Evolutionary conservation across 2,797 vertebrate species (phyloP), one percentile per base, ranked within the genome.

Genomic region (Ctenochaetus hawaiiensis): DNA sequence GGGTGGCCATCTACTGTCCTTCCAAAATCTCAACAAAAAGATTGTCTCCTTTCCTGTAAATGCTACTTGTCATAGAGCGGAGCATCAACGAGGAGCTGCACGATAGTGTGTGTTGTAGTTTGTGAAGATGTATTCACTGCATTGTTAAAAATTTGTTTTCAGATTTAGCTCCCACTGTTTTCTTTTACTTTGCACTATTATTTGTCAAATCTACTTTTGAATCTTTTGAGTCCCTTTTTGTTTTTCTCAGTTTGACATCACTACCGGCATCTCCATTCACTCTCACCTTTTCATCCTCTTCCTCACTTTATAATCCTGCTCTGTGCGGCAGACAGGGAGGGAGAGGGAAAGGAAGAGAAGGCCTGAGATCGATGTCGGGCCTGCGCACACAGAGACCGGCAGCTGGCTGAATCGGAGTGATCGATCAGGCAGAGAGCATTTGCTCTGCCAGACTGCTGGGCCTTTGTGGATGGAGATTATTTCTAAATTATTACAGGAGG

Each of bases 401-500:
- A 93, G 92, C 91, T 92, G 91, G 89, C 83, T 90, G 84, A 88
- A 92, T 92, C 86, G 56, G 84, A 87, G 86, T 76, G 91, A 95
- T 95, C 89, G 94, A 95, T 95, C 93, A 92, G 93, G 75, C 92
- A 75, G 80, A 80, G 89, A 90, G 89, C 86, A 79, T 91, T 93
- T 92, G 92, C 90, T 91, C 89, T 76, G 89, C 86, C 93, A 94
- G 91, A 92, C 94, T 91, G 91, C 92, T 94, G 94, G 89, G 93
- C 92, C 89, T 93, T 93, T 93, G 94, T 93, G 91, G 89, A 91
- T 84, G 81, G 87, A 95, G 94, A 94, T 94, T 94, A 94, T 93
- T 94, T 93, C 93, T 91, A 93, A 95, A 95, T 94, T 94, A 96
- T 95, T 95, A 95, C 91, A 93, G 93, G 84, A 92, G 92, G 91